Percentiles rank a stretch among this genome's conserved stretches.
Evolutionary conservation across 2,113 vertebrate species (phyloP).

Genomic region (Empidonax alnorum): DNA sequence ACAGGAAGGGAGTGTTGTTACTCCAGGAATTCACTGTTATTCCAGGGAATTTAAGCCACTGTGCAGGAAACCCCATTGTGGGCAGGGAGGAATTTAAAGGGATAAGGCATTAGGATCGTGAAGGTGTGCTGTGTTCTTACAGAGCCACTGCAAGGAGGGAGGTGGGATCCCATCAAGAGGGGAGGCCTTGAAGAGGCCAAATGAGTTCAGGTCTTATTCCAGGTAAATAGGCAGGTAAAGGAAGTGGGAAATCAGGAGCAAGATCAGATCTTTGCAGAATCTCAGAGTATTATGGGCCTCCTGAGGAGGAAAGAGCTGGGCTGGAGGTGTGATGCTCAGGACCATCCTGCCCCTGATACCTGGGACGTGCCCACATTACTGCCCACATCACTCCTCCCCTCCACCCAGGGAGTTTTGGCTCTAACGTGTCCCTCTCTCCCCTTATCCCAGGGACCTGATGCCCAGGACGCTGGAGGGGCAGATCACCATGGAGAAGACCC

Average conservation of each 20-base stretch:
- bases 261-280: not conserved
- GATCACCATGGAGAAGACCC: constrained; percentile 98
- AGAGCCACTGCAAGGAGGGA: not conserved
- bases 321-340: not conserved
- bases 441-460: constrained; percentile 79
- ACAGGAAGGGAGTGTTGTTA: constrained; percentile 10
- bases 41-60: not conserved
- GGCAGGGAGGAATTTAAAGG: constrained; percentile 16
- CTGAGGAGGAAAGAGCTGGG: not conserved
- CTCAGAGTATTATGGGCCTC: not conserved
- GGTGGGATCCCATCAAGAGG: not conserved
- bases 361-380: rapidly evolving
- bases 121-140: not conserved
- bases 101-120: not conserved
- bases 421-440: not conserved
- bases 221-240: not conserved
- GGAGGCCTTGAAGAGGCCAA: not conserved
- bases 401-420: rapidly evolving
- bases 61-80: not conserved
- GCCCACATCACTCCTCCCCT: rapidly evolving
- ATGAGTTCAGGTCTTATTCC: not conserved
- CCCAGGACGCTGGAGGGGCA: constrained; percentile 93
- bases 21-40: constrained; percentile 19
- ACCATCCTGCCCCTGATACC: not conserved
- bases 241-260: not conserved